phyloP scores from a whole-genome alignment of 1,140 invertebrate species.

The Eriocheir sinensis region DNA sequence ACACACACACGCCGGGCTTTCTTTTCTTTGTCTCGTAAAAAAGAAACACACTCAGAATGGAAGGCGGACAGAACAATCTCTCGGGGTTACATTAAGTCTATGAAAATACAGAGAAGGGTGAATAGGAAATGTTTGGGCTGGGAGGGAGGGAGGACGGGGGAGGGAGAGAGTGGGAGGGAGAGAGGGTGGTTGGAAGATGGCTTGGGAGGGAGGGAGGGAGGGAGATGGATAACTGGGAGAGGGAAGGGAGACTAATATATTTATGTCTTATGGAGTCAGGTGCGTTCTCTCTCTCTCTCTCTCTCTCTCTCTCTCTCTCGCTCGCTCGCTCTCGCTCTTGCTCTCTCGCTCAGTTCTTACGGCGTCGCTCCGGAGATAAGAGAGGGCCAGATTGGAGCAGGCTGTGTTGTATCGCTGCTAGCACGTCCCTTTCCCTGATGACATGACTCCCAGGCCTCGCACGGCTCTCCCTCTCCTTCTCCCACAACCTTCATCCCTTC shows the following conservation, averaged over 20 bases:
- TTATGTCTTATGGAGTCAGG: not conserved
- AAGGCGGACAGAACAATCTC: not conserved
- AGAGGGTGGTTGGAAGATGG: not conserved
- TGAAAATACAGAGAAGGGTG: not conserved
- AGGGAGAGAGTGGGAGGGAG: not conserved
- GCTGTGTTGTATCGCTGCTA: not conserved
- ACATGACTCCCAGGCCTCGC: not conserved
- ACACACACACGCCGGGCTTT: not conserved
- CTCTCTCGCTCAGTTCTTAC: not conserved
- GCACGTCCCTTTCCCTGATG: not conserved
- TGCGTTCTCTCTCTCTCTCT: not conserved
- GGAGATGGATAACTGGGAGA: not conserved
- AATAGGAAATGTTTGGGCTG: not conserved
- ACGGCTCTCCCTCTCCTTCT: not conserved
- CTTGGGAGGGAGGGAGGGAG: too few species aligned
- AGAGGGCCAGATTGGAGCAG: not conserved
- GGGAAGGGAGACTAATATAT: not conserved
- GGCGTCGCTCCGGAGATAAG: not conserved
- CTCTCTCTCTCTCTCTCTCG: conserved; percentile 47
- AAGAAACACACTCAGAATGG: not conserved
- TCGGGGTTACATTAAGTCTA: not conserved
- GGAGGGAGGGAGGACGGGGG: not conserved
- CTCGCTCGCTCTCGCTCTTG: conserved; percentile 45
- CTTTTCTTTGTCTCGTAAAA: too few species aligned
- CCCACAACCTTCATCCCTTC: not conserved